Conservation (phyloP, 2,113 vertebrate species). For the Halcyon malimbica region DNA sequence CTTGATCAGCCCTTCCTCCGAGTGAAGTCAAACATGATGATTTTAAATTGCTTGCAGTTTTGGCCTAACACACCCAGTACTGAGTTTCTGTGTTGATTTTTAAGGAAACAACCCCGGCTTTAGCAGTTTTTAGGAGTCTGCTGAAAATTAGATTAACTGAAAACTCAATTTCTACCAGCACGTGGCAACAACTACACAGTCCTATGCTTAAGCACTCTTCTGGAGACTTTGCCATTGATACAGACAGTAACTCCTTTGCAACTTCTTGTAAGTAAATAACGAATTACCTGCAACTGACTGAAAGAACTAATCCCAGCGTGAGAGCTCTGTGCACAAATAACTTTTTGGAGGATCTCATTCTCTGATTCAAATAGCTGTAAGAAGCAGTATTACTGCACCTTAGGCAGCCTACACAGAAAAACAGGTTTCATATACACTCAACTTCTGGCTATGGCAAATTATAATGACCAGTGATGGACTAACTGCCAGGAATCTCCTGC, state of each 20-base stretch:
- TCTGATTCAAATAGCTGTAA: not conserved
- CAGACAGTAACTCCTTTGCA: not conserved
- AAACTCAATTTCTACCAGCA: not conserved
- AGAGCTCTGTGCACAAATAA: not conserved
- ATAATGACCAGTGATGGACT: not conserved
- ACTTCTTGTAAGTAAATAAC: not conserved
- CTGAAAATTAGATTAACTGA: not conserved
- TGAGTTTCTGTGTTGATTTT: not conserved
- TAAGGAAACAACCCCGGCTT: not conserved
- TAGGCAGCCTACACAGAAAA: not conserved
- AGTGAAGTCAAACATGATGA: rapidly evolving
- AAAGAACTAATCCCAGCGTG: not conserved
- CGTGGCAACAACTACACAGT: not conserved
- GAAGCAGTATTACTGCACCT: not conserved
- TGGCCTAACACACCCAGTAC: not conserved
- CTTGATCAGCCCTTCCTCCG: not conserved
- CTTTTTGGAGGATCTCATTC: not conserved
- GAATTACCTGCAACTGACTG: not conserved
- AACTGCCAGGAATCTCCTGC: not conserved
- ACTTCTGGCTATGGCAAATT: not conserved
- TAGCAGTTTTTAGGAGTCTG: not conserved
- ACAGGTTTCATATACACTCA: not conserved
- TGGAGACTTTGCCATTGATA: not conserved
- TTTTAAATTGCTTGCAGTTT: not conserved
- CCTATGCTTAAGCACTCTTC: not conserved